Conservation (phyloP, 2,797 vertebrate species). For the Chrosomus eos region DNA sequence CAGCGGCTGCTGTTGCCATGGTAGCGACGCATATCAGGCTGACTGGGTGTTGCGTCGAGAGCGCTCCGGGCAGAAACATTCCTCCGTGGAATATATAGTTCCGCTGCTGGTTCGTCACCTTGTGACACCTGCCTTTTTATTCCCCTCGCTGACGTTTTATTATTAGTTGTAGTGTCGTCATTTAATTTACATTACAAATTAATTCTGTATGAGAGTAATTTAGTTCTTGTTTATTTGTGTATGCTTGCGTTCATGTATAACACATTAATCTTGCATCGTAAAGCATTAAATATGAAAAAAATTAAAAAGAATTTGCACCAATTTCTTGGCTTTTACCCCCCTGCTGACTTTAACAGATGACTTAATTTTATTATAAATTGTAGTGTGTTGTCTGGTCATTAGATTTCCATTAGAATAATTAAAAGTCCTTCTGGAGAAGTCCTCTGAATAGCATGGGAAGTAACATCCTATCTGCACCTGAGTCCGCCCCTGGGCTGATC, state of each 20-base stretch:
- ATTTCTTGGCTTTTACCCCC: conserved; percentile 39
- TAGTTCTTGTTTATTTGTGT: background rate
- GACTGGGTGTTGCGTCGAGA: too few species aligned
- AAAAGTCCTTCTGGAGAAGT: conserved; percentile 56
- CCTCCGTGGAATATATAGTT: too few species aligned
- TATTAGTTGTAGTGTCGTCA: conserved; percentile 58
- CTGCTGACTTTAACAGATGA: conserved; percentile 66
- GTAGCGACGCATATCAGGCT: too few species aligned
- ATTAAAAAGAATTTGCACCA: conserved; percentile 17
- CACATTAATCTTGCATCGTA: background rate
- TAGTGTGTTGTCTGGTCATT: conserved; percentile 58
- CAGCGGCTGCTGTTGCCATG: too few species aligned
- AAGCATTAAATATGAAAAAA: conserved; percentile 34
- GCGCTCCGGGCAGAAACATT: too few species aligned
- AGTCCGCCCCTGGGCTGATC: conserved; percentile 61
- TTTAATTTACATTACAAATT: conserved; percentile 66
- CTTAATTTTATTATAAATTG: conserved; percentile 61
- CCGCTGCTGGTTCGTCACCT: too few species aligned
- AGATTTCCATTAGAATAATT: conserved; percentile 72
- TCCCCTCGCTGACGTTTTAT: conserved; percentile 58
- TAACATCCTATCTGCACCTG: conserved; percentile 66
- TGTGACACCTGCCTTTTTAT: conserved; percentile 42
- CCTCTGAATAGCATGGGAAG: conserved; percentile 59
- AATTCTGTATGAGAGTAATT: background rate
- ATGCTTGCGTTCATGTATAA: background rate